phyloP scores from a whole-genome alignment of 2,797 vertebrate genomes.

The Characodon lateralis region DNA sequence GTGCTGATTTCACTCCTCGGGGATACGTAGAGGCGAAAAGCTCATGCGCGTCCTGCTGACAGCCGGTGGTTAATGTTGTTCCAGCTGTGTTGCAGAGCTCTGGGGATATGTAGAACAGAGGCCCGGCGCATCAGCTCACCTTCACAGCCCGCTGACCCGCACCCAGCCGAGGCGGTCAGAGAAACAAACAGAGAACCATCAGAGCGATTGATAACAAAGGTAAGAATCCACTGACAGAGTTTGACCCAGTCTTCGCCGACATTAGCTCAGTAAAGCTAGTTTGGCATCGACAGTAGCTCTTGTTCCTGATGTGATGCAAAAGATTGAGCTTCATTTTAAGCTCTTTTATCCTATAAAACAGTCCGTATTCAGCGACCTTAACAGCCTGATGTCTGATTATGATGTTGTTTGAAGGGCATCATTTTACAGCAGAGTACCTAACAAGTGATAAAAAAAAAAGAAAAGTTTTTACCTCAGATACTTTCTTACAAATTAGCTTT shows the following conservation, averaged over 20 bases:
- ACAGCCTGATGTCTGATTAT: background rate
- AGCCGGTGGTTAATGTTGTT: constrained; percentile 20
- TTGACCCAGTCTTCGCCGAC: constrained; percentile 27
- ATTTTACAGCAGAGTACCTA: background rate
- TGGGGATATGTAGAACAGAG: background rate
- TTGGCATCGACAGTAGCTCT: background rate
- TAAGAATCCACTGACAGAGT: constrained; percentile 15
- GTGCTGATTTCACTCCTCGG: background rate
- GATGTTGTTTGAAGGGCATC: background rate
- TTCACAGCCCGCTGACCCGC: background rate
- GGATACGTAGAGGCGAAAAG: fast-evolving
- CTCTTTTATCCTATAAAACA: background rate
- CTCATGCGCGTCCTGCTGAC: constrained; percentile 41
- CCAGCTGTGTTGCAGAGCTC: constrained; percentile 18
- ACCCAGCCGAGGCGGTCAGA: background rate
- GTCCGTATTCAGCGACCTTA: background rate
- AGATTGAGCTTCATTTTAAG: background rate
- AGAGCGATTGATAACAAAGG: constrained; percentile 47
- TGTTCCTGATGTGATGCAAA: background rate
- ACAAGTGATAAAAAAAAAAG: background rate
- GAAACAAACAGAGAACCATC: background rate
- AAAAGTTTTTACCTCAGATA: background rate
- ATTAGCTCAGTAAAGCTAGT: constrained; percentile 29
- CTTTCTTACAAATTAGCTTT: background rate
- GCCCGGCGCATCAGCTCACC: background rate